These are phyloP conservation scores for Myotis brandtii DNA, from an alignment of 2,113 vertebrate genomes.

Conservation along the genomic window DNA sequence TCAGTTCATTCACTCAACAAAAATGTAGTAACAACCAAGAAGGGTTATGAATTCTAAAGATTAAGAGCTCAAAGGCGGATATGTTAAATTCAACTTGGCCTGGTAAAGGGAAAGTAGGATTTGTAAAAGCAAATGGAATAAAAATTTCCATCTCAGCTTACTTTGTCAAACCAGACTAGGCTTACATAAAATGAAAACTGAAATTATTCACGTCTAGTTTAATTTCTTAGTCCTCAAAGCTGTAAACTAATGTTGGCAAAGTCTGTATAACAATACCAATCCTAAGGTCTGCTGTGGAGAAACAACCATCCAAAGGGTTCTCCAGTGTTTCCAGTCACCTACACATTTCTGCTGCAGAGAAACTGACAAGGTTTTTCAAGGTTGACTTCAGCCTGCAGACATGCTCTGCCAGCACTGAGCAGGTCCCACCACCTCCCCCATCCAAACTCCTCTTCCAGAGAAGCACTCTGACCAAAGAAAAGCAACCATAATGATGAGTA, in stretches of 20 bases:
- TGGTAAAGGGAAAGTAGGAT: neutral
- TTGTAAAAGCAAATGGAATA: constrained; percentile 4
- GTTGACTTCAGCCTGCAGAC: neutral
- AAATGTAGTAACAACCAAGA: neutral
- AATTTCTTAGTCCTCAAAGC: constrained; percentile 22
- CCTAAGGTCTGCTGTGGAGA: neutral
- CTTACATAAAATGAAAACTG: constrained; percentile 22
- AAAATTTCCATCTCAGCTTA: constrained; percentile 13
- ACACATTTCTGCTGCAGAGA: constrained; percentile 6
- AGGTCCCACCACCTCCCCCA: neutral
- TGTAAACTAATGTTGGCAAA: neutral
- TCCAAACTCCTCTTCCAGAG: neutral
- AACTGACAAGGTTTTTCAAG: constrained; percentile 30
- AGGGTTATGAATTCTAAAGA: neutral
- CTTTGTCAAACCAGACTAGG: neutral
- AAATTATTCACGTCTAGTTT: constrained; percentile 5
- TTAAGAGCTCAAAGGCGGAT: neutral
- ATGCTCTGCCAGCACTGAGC: neutral
- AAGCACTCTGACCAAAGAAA: neutral
- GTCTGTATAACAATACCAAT: neutral
- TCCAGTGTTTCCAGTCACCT: neutral
- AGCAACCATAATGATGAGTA: neutral
- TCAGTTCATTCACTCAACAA: neutral
- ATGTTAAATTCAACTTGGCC: neutral
- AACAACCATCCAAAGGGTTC: neutral